Evolutionary conservation across 2,113 vertebrate genomes (phyloP).

Genomic region (Scophthalmus maximus): DNA sequence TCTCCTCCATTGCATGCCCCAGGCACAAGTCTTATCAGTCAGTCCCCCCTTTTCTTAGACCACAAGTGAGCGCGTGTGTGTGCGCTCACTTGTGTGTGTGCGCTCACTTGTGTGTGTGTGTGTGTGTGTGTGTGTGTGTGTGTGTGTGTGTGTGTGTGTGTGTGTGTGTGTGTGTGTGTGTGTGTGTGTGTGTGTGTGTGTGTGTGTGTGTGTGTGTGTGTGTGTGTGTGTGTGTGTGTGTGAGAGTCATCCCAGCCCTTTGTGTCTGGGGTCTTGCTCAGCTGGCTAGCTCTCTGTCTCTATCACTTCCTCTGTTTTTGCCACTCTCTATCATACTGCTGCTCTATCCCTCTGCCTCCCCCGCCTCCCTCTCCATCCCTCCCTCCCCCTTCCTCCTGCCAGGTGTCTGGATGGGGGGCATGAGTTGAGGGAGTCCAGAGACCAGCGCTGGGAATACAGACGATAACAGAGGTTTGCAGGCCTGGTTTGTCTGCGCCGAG

Average conservation of each 20-base stretch:
- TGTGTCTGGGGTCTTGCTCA: conserved; percentile 75
- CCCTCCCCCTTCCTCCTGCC: conserved; percentile 32
- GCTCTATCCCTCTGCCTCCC: conserved; percentile 68
- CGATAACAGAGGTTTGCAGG: conserved; percentile 54
- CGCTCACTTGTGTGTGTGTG: conserved; percentile 15
- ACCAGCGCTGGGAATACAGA: conserved; percentile 41
- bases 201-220: conserved; percentile 29
- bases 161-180: conserved; percentile 33
- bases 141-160: conserved; percentile 24
- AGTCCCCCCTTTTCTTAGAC: conserved; percentile 40
- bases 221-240: conserved; percentile 27
- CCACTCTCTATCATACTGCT: conserved; percentile 70
- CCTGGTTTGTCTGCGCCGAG: conserved; percentile 32
- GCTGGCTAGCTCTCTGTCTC: conserved; percentile 79
- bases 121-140: conserved; percentile 17
- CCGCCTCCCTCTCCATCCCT: conserved; percentile 11
- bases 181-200: conserved; percentile 22
- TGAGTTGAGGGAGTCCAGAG: conserved; percentile 70
- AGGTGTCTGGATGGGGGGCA: conserved; percentile 70
- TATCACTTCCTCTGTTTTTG: conserved; percentile 83
- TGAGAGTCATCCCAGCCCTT: conserved; percentile 65
- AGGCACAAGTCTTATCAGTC: conserved; percentile 62
- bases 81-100: too few relatives aligned
- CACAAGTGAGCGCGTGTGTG: conserved; percentile 23
- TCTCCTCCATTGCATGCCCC: conserved; percentile 60